Percentiles rank a stretch among this genome's conserved stretches.
Evolutionary conservation across 2,113 vertebrate species (phyloP).

Genomic region (Rhinogobius similis): DNA sequence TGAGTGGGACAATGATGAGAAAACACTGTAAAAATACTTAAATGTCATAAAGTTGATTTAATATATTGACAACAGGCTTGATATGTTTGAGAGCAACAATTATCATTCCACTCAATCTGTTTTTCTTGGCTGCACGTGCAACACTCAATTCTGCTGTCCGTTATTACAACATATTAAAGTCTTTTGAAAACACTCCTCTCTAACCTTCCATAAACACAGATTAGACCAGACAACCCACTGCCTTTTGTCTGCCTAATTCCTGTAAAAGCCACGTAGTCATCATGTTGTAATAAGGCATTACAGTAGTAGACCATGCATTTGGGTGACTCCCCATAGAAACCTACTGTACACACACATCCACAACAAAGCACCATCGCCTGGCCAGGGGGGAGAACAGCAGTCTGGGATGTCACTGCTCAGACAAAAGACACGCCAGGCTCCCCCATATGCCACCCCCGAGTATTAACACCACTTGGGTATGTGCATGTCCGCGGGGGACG

Average conservation of each 20-base stretch:
- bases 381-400: slow-evolving; percentile 60
- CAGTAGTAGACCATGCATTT: slow-evolving; percentile 32
- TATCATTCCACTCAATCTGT: background rate
- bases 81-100: background rate
- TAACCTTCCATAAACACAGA: slow-evolving; percentile 3
- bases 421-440: slow-evolving; percentile 58
- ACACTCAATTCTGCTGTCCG: slow-evolving; percentile 5
- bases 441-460: slow-evolving; percentile 1
- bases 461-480: slow-evolving; percentile 14
- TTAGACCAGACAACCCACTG: slow-evolving; percentile 33
- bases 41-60: too few species aligned
- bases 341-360: slow-evolving; percentile 19
- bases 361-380: slow-evolving; percentile 56
- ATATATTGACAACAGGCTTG: background rate
- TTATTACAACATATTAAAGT: slow-evolving; percentile 47
- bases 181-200: slow-evolving; percentile 42
- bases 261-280: slow-evolving; percentile 22
- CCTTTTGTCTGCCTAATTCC: slow-evolving; percentile 8
- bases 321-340: slow-evolving; percentile 57
- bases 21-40: too few species aligned
- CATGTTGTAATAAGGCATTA: slow-evolving; percentile 4
- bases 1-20: too few species aligned
- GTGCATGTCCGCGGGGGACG: background rate
- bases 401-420: slow-evolving; percentile 59
- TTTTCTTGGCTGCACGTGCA: background rate